These are phyloP conservation scores for Pseudocheirus occidentalis DNA, from an alignment of 2,797 vertebrate species.

Conservation along the genomic window DNA sequence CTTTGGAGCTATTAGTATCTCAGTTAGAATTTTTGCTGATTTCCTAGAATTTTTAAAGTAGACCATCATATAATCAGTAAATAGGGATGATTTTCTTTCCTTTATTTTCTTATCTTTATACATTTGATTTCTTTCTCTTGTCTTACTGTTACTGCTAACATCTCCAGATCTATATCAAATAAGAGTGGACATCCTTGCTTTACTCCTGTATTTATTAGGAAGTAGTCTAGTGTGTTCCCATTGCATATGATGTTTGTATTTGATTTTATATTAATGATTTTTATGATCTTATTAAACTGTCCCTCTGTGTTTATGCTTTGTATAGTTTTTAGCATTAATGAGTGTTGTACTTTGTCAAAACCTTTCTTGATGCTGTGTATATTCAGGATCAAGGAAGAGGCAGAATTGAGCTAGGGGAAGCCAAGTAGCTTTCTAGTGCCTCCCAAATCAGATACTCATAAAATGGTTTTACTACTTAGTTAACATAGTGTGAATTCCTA, in stretches of 20 bases:
- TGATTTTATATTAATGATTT: not conserved
- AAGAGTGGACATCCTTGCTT: not conserved
- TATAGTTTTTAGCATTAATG: not conserved
- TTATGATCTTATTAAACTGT: not conserved
- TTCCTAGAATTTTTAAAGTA: not conserved
- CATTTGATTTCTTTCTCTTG: not conserved
- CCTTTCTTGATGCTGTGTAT: not conserved
- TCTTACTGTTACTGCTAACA: not conserved
- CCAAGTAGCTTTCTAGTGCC: not conserved
- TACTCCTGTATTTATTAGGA: not conserved
- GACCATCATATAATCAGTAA: not conserved
- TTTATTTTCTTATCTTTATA: not conserved
- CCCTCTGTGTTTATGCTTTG: not conserved
- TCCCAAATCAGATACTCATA: not conserved
- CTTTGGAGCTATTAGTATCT: not conserved
- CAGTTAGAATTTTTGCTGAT: not conserved
- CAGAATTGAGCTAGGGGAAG: not conserved
- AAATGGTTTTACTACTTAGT: not conserved
- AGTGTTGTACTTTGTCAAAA: not conserved
- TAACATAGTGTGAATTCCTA: not conserved
- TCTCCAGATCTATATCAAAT: not conserved
- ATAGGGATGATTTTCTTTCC: not conserved
- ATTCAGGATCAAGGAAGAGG: not conserved
- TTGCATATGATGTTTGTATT: not conserved
- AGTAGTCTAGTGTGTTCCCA: not conserved